Base-by-base conservation (phyloP, 2,797 vertebrate species). In the Xyrichtys novacula region DNA sequence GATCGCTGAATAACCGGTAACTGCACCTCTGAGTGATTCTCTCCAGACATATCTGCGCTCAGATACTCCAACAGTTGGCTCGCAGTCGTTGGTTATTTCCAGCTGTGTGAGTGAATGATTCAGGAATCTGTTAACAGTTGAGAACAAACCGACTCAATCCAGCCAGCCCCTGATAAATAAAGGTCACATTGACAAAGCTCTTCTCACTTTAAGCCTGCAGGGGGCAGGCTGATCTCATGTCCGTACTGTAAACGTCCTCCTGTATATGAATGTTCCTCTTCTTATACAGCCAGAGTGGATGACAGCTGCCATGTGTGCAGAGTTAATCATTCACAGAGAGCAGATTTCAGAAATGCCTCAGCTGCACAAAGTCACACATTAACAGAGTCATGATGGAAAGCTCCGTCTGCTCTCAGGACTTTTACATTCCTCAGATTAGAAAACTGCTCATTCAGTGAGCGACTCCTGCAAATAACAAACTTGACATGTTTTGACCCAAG, bases 311-410 rank as follows among this genome's bases (percentile, higher is more conserved):
- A 80, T 85, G 90, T 76, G 66, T 68, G 58, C 67, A 26, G 23
- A 31, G 91, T 46, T 90, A 93, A 94, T 94, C 78, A 93, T 93
- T 93, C 70, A 88, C 90, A 32, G 56, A 77, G 71, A 54, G 61
- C 55, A 76, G 68, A 83, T 80, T 84, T 84, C 64, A 85, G 66
- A 84, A 89, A 89, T 91, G 79, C 80, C 79, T 85, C 58, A 17
- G 74, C 65, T 78, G 83, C 49, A 16, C 55, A 84, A 48, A 89
- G 92, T 93, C 81, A 92, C 73, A 84, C 56, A 93, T 93, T 93
- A 92, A 93, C 92, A 75, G 59, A 63, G 50, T 10, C 9, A 1
- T 3, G 16, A 29, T 58, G 65, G 71, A 80, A 88, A 87, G 68
- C 34, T 23, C 71, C 25, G 40, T 36, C 60, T 67, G 34, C 59